Base-by-base conservation (phyloP, 2,113 vertebrate genomes). In the Prietella phreatophila region DNA sequence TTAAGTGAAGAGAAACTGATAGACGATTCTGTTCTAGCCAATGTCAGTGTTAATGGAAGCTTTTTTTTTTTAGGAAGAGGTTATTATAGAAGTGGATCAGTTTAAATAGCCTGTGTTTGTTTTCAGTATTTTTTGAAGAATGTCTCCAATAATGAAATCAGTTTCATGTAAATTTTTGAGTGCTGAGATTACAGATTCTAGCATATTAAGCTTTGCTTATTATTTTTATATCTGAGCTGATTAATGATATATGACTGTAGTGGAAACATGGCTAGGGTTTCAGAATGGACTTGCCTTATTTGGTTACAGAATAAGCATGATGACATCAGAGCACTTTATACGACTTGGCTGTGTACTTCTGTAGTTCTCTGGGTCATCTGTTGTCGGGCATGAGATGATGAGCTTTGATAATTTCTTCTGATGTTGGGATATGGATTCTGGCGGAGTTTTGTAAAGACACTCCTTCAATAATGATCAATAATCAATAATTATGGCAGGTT, bases 261-360 rank as follows among this genome's bases (percentile, higher is more conserved):
- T 61, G 2, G 58, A 82, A 61, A 82, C 56, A 39, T 39, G 80
- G 61, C 33, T 8, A 82, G 10, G 33, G 22, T 82, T 61, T 82
- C 58, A 82, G 15, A 82, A 61, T n/a, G 17, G 33, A 82, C 80
- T 61, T 61, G 20, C 80, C 80, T 61, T 82, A 82, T 82, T 82
- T 82, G 80, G 80, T 61, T 82, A 61, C 33, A 82, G 56, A 61
- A 61, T 60, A 39, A 61, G 5, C 7, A 5, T 61, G 22, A 42
- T 61, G 56, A 82, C 58, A 82, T 82, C 80, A 61, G 33, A 82
- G 53, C 30, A 25, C 20, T 81, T 81, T 81, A 81, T 80, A 60
- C 1, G 6, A 30, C 19, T 80, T 14, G 53, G 17, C 78, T 25
- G n/a, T 36, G 5, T 36, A 11, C 3, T 0, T 81, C 55, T 60